Evolutionary conservation across 2,888 invertebrate genomes (phyloP).

Genomic region (Drosophila paranaensis): DNA sequence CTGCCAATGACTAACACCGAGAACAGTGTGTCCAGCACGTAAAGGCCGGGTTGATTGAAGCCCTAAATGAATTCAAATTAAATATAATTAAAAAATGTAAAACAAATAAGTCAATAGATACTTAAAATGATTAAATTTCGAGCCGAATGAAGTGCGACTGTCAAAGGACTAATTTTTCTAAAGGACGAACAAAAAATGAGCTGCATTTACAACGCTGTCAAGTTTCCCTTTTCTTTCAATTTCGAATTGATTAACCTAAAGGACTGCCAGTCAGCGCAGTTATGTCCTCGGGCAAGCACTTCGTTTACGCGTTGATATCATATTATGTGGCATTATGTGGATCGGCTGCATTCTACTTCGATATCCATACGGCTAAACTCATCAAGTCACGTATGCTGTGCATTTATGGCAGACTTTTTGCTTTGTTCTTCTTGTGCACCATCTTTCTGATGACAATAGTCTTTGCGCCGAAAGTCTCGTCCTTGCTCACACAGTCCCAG

Average conservation of each 20-base stretch:
- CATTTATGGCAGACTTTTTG: not conserved
- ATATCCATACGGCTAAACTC: not conserved
- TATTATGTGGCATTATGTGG: not conserved
- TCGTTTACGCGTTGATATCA: not conserved
- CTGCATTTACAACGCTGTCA: not conserved
- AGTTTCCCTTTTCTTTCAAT: not conserved
- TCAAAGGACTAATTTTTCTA: not conserved
- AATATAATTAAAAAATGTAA: not conserved
- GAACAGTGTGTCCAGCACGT: slow-evolving; percentile 93
- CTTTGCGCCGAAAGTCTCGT: not conserved
- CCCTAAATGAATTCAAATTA: slow-evolving; percentile 85
- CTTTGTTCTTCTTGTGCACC: not conserved
- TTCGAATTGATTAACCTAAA: not conserved
- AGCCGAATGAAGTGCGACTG: not conserved
- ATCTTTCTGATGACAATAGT: not conserved
- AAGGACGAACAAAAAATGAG: not conserved
- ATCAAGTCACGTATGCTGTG: not conserved
- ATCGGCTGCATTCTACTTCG: not conserved
- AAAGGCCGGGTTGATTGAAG: slow-evolving; percentile 89
- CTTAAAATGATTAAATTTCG: not conserved
- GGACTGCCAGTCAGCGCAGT: not conserved
- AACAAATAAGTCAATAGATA: not conserved
- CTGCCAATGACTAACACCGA: slow-evolving; percentile 93
- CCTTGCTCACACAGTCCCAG: not conserved
- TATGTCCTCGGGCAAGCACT: not conserved